A percentile compares a stretch with the other conserved stretches of the same genome.
phyloP scores from a whole-genome alignment of 2,888 invertebrate species.

The Baccha elongata region DNA sequence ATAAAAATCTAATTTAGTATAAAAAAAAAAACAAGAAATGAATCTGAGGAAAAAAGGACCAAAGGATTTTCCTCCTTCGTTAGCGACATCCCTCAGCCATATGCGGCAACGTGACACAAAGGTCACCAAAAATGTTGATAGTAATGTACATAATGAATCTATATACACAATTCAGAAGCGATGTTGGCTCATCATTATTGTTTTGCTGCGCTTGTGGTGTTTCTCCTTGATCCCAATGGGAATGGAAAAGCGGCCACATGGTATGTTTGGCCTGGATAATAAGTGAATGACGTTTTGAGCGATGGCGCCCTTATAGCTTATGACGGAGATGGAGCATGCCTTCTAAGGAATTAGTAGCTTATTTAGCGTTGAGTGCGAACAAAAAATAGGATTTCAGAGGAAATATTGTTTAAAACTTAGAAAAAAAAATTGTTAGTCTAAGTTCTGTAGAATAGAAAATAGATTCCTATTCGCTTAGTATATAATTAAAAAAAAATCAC shows the following conservation, averaged over 20 bases:
- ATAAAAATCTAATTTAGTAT: slow-evolving; percentile 31
- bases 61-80: slow-evolving; percentile 29
- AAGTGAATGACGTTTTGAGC: slow-evolving; percentile 32
- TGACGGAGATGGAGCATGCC: slow-evolving; percentile 20
- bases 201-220: slow-evolving; percentile 19
- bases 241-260: slow-evolving; percentile 23
- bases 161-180: not conserved
- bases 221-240: slow-evolving; percentile 52
- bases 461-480: no score
- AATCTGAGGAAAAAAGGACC: slow-evolving; percentile 13
- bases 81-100: slow-evolving; percentile 33
- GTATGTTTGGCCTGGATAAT: slow-evolving; percentile 41
- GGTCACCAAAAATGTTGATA: slow-evolving; percentile 43
- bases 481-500: no score
- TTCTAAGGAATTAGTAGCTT: no score
- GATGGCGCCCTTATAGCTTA: slow-evolving; percentile 39
- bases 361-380: no score
- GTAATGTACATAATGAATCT: no score
- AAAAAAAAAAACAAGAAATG: not conserved
- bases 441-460: no score
- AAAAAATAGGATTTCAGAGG: no score
- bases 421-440: no score
- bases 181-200: slow-evolving; percentile 39
- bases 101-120: slow-evolving; percentile 33
- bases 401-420: no score